Percentiles rank a stretch among this genome's conserved stretches.
These are phyloP conservation scores for Sorex araneus DNA, from an alignment of 2,113 vertebrate species.

Conservation along the genomic window DNA sequence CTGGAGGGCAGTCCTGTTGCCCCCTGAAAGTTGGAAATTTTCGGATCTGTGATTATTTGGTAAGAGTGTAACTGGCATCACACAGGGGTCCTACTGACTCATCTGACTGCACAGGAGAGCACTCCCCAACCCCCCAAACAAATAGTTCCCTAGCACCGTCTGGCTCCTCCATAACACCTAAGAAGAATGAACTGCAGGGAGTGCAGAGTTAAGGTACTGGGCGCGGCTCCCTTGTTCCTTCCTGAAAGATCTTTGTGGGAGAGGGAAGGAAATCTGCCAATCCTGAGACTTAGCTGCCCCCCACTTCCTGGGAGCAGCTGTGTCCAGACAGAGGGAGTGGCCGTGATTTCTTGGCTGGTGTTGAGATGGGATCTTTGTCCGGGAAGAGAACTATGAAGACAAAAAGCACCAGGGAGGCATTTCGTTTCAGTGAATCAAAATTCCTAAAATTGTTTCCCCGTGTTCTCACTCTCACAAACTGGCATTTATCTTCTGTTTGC, in stretches of 20 bases:
- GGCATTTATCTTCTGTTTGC: conserved; percentile 77
- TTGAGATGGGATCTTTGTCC: neutral
- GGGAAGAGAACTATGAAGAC: conserved; percentile 28
- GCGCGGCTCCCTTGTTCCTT: neutral
- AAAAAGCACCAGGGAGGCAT: conserved; percentile 47
- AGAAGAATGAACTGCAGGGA: neutral
- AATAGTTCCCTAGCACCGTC: neutral
- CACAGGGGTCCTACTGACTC: neutral
- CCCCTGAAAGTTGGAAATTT: neutral
- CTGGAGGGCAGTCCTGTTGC: neutral
- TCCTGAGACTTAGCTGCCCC: neutral
- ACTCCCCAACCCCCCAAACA: neutral
- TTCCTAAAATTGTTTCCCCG: conserved; percentile 80
- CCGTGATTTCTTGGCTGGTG: neutral
- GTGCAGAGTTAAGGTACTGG: neutral
- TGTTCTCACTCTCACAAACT: conserved; percentile 69
- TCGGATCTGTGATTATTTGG: neutral
- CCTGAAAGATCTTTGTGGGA: neutral
- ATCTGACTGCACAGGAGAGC: neutral
- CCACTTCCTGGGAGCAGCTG: neutral
- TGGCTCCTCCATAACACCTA: neutral
- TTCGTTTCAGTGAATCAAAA: conserved; percentile 84
- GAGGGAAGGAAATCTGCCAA: neutral
- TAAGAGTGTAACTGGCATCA: neutral
- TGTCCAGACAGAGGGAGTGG: neutral